Evolutionary conservation across 2,888 invertebrate species (phyloP), one percentile per base, ranked within the genome.

Genomic region (Dryomyza anilis): DNA sequence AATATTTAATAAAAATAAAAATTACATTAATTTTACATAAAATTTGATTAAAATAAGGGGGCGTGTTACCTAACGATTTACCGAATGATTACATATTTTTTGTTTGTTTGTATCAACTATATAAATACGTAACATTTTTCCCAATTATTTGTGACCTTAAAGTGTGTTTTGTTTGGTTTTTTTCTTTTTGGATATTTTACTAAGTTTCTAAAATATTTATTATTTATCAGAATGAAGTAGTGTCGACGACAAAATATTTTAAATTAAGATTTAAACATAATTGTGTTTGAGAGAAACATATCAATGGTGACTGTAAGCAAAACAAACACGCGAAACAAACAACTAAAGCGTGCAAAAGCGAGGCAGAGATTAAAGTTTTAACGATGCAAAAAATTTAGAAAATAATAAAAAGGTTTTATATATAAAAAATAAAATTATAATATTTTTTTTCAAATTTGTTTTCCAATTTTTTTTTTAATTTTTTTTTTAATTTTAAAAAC

Each of bases 131-230:
- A 80, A 81, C 79, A 81, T 81, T 81, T 78, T 81, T 81, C 81
- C 81, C 81, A 81, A 81, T 81, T 81, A 74, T 78, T 72, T 77
- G 80, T 81, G 81, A 81, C 81, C 81, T 81, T 81, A 81, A 81
- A 81, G 81, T 81, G 81, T 81, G 81, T 81, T 81, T 81, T 73
- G 71, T 69, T 53, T 62, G 50, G 23, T 65, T 71, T 66, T 62
- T 48, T 56, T 50, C 48, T 33, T 36, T 55, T 33, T 29, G n/a
- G n/a, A 52, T 45, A 19, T 52, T 30, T 29, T 29, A 19, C 21
- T 29, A 19, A 19, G n/a, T 52, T 33, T 29, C n/a, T n/a, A n/a
- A n/a, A n/a, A n/a, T n/a, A n/a, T n/a, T n/a, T n/a, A n/a, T n/a
- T n/a, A n/a, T n/a, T n/a, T n/a, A n/a, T n/a, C n/a, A n/a, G n/a